Evolutionary conservation across 2,888 invertebrate species (phyloP).

Genomic region (Pyrgus malvae): DNA sequence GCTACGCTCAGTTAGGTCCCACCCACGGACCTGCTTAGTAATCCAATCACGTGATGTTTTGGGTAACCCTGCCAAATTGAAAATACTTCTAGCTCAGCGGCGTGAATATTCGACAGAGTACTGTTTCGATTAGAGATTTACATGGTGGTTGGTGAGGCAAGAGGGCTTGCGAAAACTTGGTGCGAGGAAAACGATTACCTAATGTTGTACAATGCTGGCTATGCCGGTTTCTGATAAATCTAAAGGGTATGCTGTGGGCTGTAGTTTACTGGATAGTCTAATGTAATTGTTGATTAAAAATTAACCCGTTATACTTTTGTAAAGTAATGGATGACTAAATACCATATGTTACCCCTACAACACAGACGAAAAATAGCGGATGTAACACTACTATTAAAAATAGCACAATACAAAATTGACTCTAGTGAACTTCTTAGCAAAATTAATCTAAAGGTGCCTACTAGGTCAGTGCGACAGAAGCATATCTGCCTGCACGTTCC

Average conservation of each 20-base stretch:
- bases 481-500: no score
- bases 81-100: constrained; percentile 36
- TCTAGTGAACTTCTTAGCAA: no score
- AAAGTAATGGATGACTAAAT: no score
- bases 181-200: constrained; percentile 65
- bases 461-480: no score
- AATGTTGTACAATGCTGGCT: constrained; percentile 55
- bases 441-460: no score
- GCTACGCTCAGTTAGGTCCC: constrained; percentile 2
- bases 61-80: constrained; percentile 48
- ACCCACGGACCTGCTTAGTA: neutral
- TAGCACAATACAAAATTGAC: no score
- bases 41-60: constrained; percentile 41
- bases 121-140: constrained; percentile 53
- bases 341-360: no score
- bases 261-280: constrained; percentile 6
- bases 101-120: constrained; percentile 44
- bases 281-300: no score
- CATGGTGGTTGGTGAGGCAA: constrained; percentile 45
- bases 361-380: no score
- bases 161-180: constrained; percentile 62
- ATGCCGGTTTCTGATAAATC: constrained; percentile 30
- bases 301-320: no score
- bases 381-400: no score
- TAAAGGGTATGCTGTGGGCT: constrained; percentile 14